A percentile compares a stretch with the other conserved stretches of the same genome.
Conservation (phyloP, 2,888 invertebrate genomes). For the Lasius fuliginosus region DNA sequence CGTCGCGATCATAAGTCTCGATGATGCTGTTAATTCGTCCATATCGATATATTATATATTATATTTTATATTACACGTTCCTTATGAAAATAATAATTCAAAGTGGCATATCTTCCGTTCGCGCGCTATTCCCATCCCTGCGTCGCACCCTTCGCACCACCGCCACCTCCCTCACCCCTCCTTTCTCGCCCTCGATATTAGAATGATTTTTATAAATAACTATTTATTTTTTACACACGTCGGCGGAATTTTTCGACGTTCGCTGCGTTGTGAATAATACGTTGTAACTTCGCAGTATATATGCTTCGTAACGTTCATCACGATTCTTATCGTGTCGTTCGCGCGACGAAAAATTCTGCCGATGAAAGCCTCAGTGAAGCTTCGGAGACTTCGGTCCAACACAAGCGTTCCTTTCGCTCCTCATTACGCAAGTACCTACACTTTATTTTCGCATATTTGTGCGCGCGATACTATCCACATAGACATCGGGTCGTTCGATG, state of each 20-base stretch:
- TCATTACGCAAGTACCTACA: conserved; percentile 46
- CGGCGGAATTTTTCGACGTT: conserved; percentile 59
- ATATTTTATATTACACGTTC: conserved; percentile 77
- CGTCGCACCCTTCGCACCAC: conserved; percentile 36
- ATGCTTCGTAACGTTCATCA: conserved; percentile 52
- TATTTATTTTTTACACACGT: conserved; percentile 67
- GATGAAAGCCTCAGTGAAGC: conserved; percentile 28
- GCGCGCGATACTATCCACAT: neutral
- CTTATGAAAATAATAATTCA: conserved; percentile 79
- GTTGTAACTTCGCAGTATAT: neutral
- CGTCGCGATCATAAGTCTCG: conserved; percentile 73
- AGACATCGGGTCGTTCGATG: neutral
- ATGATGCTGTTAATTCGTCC: conserved; percentile 74
- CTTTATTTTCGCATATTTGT: conserved; percentile 13
- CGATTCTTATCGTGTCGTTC: conserved; percentile 32
- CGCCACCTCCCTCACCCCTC: conserved; percentile 10
- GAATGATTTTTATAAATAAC: conserved; percentile 65
- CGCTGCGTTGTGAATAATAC: conserved; percentile 44
- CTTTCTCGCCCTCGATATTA: conserved; percentile 62
- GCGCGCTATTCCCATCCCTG: conserved; percentile 65
- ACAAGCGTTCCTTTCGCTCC: conserved; percentile 7
- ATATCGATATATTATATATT: conserved; percentile 74
- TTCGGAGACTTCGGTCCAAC: conserved; percentile 39
- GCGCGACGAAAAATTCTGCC: conserved; percentile 33
- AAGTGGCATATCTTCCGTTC: conserved; percentile 79